These are phyloP conservation scores for Ctenochaetus hawaiiensis DNA, from an alignment of 2,797 vertebrate species.

Conservation along the genomic window DNA sequence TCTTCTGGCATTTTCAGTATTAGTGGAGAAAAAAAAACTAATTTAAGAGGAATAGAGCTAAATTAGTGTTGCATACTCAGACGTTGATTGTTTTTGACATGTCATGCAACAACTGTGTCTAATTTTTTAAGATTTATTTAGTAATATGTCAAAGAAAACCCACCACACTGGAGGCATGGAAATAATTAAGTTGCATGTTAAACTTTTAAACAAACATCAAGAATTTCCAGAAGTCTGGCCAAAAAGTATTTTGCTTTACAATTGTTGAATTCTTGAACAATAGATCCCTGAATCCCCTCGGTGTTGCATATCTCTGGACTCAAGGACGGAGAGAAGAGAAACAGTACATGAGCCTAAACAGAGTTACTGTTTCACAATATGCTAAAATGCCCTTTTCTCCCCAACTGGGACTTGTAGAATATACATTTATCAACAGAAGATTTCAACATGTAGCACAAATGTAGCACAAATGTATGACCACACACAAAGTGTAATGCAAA, in stretches of 20 bases:
- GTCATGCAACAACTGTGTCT: constrained; percentile 22
- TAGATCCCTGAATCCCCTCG: constrained; percentile 50
- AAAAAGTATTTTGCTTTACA: constrained; percentile 64
- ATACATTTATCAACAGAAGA: constrained; percentile 23
- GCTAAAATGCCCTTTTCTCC: constrained; percentile 17
- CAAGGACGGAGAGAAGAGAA: constrained; percentile 37
- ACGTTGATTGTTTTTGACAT: constrained; percentile 28
- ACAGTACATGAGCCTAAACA: constrained; percentile 24
- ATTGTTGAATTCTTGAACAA: constrained; percentile 55
- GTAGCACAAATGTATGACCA: constrained; percentile 22
- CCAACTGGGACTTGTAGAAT: constrained; percentile 7
- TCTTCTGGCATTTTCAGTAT: constrained; percentile 32
- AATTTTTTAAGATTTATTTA: constrained; percentile 34
- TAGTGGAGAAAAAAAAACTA: constrained; percentile 20
- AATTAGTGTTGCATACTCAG: constrained; percentile 25
- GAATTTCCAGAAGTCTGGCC: constrained; percentile 70
- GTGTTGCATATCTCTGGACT: constrained; percentile 60
- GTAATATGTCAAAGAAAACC: constrained; percentile 43
- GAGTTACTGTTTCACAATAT: constrained; percentile 44
- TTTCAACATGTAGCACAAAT: constrained; percentile 27
- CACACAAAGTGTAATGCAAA: constrained; percentile 17
- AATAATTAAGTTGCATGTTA: constrained; percentile 65
- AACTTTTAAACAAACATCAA: constrained; percentile 72
- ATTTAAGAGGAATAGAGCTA: constrained; percentile 19
- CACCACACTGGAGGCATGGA: constrained; percentile 52